A percentile compares a stretch with the other conserved stretches of the same genome.
phyloP scores from a whole-genome alignment of 2,113 vertebrate genomes.

The Phainopepla nitens region DNA sequence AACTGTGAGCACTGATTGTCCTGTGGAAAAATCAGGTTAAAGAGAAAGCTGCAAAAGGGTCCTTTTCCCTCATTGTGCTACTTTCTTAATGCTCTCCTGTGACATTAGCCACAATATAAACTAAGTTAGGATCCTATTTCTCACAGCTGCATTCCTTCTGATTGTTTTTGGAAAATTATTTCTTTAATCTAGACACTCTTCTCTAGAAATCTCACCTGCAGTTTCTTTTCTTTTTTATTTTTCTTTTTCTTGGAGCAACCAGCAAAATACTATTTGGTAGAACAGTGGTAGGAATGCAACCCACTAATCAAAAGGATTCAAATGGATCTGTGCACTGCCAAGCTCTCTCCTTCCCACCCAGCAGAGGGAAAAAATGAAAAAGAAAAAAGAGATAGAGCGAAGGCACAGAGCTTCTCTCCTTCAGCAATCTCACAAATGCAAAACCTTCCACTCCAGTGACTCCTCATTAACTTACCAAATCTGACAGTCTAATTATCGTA shows the following conservation, averaged over 20 bases:
- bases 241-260: neutral
- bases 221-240: neutral
- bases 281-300: constrained; percentile 60
- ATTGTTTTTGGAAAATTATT: neutral
- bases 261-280: constrained; percentile 42
- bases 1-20: constrained; percentile 83
- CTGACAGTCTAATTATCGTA: constrained; percentile 83
- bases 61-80: neutral
- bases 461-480: constrained; percentile 80
- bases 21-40: constrained; percentile 61
- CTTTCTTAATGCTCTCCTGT: neutral
- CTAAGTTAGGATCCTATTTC: neutral
- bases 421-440: constrained; percentile 68
- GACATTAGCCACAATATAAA: neutral
- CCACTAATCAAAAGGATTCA: constrained; percentile 74
- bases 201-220: constrained; percentile 25
- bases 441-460: constrained; percentile 72
- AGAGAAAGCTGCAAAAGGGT: neutral
- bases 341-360: constrained; percentile 66
- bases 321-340: constrained; percentile 48
- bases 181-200: constrained; percentile 20
- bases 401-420: constrained; percentile 45
- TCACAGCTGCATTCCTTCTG: neutral
- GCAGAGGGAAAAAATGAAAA: constrained; percentile 36
- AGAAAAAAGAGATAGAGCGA: constrained; percentile 49